A percentile compares a stretch with the other conserved stretches of the same genome.
phyloP scores from a whole-genome alignment of 2,797 vertebrate genomes.

The Salarias fasciatus region DNA sequence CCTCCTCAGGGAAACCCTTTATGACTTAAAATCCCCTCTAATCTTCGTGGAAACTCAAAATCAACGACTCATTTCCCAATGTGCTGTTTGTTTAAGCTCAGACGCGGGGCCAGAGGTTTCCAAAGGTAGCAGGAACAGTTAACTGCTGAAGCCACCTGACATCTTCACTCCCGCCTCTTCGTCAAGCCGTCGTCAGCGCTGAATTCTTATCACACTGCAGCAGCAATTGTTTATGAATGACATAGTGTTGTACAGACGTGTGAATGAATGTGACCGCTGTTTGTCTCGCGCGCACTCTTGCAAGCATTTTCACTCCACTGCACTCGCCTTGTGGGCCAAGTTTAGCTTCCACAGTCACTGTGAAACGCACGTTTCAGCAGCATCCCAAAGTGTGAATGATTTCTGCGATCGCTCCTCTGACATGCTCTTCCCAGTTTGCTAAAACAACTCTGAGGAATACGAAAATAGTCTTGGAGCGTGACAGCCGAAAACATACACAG shows the following conservation, averaged over 20 bases:
- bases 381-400: slow-evolving; percentile 48
- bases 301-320: slow-evolving; percentile 20
- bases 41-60: slow-evolving; percentile 81
- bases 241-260: slow-evolving; percentile 39
- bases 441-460: slow-evolving; percentile 51
- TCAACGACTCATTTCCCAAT: slow-evolving; percentile 68
- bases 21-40: slow-evolving; percentile 76
- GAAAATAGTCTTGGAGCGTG: slow-evolving; percentile 20
- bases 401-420: slow-evolving; percentile 40
- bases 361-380: slow-evolving; percentile 27
- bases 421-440: slow-evolving; percentile 40
- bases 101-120: slow-evolving; percentile 43
- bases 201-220: slow-evolving; percentile 49
- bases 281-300: slow-evolving; percentile 21
- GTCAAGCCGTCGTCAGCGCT: slow-evolving; percentile 40
- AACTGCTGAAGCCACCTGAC: slow-evolving; percentile 21
- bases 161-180: slow-evolving; percentile 37
- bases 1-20: slow-evolving; percentile 65
- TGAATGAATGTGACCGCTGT: slow-evolving; percentile 53
- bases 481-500: slow-evolving; percentile 42
- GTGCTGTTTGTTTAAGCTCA: slow-evolving; percentile 72
- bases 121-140: slow-evolving; percentile 29
- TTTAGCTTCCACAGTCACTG: slow-evolving; percentile 52
- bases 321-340: slow-evolving; percentile 38
- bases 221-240: slow-evolving; percentile 66